These are phyloP conservation scores for Etia nguti DNA, from an alignment of 2,113 vertebrate genomes.

Conservation along the genomic window DNA sequence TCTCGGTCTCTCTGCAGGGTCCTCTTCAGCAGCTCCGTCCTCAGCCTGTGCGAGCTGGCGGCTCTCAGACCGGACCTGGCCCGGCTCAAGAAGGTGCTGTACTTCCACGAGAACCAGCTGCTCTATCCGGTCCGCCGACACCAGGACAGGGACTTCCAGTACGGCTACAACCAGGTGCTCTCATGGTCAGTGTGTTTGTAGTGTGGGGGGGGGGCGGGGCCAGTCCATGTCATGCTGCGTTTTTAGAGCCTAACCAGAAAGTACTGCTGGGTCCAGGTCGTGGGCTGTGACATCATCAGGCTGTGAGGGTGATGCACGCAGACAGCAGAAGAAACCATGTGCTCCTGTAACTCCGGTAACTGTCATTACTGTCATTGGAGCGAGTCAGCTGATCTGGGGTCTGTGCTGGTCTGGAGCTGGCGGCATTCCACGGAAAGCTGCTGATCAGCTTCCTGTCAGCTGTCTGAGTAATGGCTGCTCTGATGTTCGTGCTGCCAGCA, in stretches of 20 bases:
- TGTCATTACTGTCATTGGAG: not conserved
- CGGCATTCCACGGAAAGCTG: not conserved
- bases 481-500: not conserved
- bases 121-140: constrained; percentile 88
- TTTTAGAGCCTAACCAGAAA: not conserved
- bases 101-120: constrained; percentile 98
- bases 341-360: not conserved
- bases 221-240: not conserved
- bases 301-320: not conserved
- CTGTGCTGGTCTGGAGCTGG: not conserved
- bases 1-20: constrained; percentile 66
- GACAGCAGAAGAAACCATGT: not conserved
- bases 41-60: constrained; percentile 90
- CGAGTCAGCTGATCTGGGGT: not conserved
- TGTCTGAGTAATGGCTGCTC: not conserved
- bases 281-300: not conserved
- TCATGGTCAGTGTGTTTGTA: constrained; percentile 57
- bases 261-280: not conserved
- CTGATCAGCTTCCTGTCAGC: not conserved
- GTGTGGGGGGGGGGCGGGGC: not conserved
- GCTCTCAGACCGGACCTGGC: constrained; percentile 89
- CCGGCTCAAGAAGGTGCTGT: constrained; percentile 88
- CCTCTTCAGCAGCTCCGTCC: constrained; percentile 90
- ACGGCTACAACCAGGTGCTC: constrained; percentile 91
- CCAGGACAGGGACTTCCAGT: constrained; percentile 93